These are phyloP conservation scores for Myotis yumanensis DNA, from an alignment of 2,113 vertebrate genomes.

Conservation along the genomic window DNA sequence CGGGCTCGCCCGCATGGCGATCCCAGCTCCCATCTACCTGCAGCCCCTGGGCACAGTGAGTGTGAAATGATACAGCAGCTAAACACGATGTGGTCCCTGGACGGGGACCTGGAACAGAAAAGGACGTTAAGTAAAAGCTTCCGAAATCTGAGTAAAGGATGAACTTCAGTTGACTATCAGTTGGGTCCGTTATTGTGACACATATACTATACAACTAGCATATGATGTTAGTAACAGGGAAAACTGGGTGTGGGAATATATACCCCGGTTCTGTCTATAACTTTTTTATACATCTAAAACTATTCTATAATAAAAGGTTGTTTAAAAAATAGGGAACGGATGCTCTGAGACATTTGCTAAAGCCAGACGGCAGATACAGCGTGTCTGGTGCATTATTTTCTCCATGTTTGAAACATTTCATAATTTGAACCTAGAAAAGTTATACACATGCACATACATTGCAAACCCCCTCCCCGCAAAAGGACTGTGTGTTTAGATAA, in stretches of 20 bases:
- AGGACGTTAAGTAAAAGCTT: neutral
- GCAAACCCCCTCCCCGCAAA: neutral
- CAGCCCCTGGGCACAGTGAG: fast-evolving
- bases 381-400: neutral
- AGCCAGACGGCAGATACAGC: neutral
- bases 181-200: neutral
- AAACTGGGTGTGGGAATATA: neutral
- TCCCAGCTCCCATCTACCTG: neutral
- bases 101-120: neutral
- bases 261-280: neutral
- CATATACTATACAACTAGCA: neutral
- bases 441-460: neutral
- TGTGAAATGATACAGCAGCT: neutral
- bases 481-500: neutral
- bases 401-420: neutral
- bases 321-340: neutral
- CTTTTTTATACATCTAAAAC: neutral
- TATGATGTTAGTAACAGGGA: neutral
- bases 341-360: neutral
- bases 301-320: conserved; percentile 10
- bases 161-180: neutral
- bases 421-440: neutral
- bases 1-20: neutral
- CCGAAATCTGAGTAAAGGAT: neutral
- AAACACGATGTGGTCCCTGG: neutral